phyloP scores from a whole-genome alignment of 2,113 vertebrate genomes.

The Pangasianodon gigas region DNA sequence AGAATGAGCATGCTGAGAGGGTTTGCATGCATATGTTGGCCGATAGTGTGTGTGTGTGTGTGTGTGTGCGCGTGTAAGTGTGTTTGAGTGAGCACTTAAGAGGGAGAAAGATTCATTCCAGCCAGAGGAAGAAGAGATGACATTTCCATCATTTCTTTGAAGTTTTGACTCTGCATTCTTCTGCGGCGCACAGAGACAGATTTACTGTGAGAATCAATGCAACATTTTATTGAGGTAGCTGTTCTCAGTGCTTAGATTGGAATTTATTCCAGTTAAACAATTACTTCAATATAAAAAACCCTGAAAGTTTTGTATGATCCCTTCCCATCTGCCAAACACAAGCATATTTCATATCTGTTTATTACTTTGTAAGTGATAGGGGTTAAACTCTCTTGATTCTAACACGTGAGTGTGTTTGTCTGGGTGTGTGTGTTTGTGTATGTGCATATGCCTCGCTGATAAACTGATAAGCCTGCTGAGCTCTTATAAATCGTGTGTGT shows the following conservation, averaged over 20 bases:
- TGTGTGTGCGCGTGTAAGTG: constrained; percentile 20
- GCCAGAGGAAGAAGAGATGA: constrained; percentile 4
- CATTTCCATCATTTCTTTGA: constrained; percentile 42
- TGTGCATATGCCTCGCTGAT: constrained; percentile 32
- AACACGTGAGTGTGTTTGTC: constrained; percentile 6
- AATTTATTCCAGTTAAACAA: constrained; percentile 47
- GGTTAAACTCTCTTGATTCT: constrained; percentile 8
- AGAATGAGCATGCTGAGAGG: not conserved
- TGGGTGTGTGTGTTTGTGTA: constrained; percentile 55
- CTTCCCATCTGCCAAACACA: constrained; percentile 6
- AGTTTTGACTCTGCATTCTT: constrained; percentile 32
- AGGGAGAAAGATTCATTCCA: constrained; percentile 7
- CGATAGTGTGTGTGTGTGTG: constrained; percentile 19
- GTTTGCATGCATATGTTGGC: not conserved
- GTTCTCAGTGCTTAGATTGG: constrained; percentile 1
- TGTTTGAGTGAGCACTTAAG: constrained; percentile 9
- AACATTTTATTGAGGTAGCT: constrained; percentile 34
- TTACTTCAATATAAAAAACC: constrained; percentile 38
- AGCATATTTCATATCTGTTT: constrained; percentile 31
- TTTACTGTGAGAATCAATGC: constrained; percentile 39
- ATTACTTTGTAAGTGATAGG: constrained; percentile 37
- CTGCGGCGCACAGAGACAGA: constrained; percentile 30
- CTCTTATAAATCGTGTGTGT: constrained; percentile 17
- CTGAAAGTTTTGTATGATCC: constrained; percentile 28
- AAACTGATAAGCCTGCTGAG: constrained; percentile 54